Evolutionary conservation across 2,888 invertebrate genomes (phyloP), one percentile per base, ranked within the genome.

Genomic region (Tetramorium bicarinatum): DNA sequence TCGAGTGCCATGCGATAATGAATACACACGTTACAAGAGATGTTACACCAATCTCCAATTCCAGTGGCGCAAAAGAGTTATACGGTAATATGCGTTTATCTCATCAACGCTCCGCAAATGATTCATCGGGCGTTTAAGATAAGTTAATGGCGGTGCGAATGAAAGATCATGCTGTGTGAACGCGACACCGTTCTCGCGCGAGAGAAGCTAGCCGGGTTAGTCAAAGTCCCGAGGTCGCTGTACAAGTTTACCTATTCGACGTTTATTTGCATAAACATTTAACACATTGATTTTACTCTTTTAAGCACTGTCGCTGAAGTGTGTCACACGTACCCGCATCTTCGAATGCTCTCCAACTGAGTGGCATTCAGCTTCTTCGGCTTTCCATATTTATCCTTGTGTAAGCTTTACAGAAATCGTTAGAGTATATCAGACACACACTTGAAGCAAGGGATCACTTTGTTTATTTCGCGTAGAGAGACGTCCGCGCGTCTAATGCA

Each of bases 371-470:
- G 96, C 96, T 97, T 96, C 97, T 97, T 97, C 95, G 97, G 97
- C 96, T 97, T 97, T 95, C 97, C 97, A 96, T 97, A 97, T 95
- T 97, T 97, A 96, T 97, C 97, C 97, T 97, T 97, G 96, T 97
- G 97, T 96, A 96, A 97, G 97, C 97, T 98, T 97, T 96, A 97
- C 96, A 96, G 95, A 96, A 96, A 96, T 92, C 87, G 92, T 93
- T 93, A 94, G 87, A 91, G 82, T 66, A 84, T 85, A 87, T 86
- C 71, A 85, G 85, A 84, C 29, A 72, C 54, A 54, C 41, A 82
- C 21, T 47, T 71, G 34, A 54, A 41, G n/a, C 47, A 52, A 69
- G 9, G 15, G n/a, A 59, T 74, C 18, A 47, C 54, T 56, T 79
- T 47, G 56, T 79, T 44, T 79, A 56, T 8, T 21, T 18, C 44